These are phyloP conservation scores for Virgularia gustaviana DNA, from an alignment of 92 coral and sea anemone genomes.

Conservation along the genomic window DNA sequence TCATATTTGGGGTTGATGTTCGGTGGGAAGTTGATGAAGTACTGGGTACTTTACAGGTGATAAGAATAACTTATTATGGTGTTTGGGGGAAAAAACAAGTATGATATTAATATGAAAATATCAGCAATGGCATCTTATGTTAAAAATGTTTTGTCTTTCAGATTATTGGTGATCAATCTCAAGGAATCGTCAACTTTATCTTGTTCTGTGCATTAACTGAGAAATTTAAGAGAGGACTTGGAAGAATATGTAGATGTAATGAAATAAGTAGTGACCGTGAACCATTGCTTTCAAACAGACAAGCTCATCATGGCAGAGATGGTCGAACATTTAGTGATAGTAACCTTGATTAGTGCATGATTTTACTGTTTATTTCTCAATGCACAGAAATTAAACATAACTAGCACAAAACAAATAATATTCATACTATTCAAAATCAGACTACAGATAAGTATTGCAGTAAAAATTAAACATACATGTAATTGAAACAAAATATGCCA, in stretches of 20 bases:
- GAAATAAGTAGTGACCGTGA: not conserved
- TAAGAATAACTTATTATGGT: no score
- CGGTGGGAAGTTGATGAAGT: slow-evolving; percentile 21
- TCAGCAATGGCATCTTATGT: no score
- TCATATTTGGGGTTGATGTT: not conserved
- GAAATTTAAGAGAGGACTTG: slow-evolving; percentile 40
- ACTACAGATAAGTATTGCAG: no score
- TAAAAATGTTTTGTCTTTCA: slow-evolving; percentile 13
- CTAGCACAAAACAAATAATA: no score
- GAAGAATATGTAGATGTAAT: not conserved
- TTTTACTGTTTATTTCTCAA: no score
- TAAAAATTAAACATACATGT: no score
- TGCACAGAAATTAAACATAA: no score
- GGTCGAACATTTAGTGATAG: slow-evolving; percentile 24
- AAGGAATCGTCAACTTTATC: slow-evolving; percentile 74
- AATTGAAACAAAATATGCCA: no score
- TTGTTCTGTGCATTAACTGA: slow-evolving; percentile 69
- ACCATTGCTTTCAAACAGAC: not conserved
- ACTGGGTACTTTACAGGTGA: slow-evolving; percentile 64
- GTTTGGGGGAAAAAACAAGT: no score
- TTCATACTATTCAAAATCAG: no score
- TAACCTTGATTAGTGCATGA: no score
- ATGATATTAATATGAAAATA: no score
- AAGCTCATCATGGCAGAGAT: not conserved
- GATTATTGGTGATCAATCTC: slow-evolving; percentile 80